Evolutionary conservation across 1,140 invertebrate genomes (phyloP).

Genomic region (Maconellicoccus hirsutus): DNA sequence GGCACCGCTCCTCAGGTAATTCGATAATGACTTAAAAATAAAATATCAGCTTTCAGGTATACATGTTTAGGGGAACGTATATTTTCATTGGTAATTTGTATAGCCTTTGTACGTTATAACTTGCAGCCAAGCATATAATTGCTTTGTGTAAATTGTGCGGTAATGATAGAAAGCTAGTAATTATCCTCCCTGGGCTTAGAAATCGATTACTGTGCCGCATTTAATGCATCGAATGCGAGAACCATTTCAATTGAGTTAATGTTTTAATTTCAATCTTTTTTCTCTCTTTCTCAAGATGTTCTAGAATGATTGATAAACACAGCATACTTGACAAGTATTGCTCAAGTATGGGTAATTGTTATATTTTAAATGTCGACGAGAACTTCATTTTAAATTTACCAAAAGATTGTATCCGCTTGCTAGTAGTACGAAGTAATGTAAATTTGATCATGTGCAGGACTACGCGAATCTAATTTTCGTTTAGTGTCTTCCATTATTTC

Average conservation of each 20-base stretch:
- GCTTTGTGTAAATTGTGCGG: neutral
- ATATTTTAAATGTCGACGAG: too few species aligned
- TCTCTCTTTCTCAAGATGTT: too few species aligned
- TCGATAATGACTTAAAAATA: slow-evolving; percentile 1
- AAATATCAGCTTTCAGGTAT: neutral
- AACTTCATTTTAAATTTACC: too few species aligned
- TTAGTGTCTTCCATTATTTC: neutral
- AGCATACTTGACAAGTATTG: too few species aligned
- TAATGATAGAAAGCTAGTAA: neutral
- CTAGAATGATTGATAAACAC: too few species aligned
- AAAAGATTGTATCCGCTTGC: neutral
- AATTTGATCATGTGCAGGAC: neutral
- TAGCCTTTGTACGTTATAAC: neutral
- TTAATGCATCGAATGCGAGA: too few species aligned
- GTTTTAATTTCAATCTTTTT: too few species aligned
- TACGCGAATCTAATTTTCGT: neutral
- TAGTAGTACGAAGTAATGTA: neutral
- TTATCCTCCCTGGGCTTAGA: neutral
- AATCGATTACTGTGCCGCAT: neutral
- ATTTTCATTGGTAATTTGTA: neutral
- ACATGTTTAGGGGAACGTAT: neutral
- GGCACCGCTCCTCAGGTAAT: slow-evolving; percentile 1
- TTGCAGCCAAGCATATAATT: neutral
- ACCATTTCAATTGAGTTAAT: too few species aligned
- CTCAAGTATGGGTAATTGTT: too few species aligned